Percentiles rank a stretch among this genome's conserved stretches.
These are phyloP conservation scores for Stichodactyla helianthus DNA, from an alignment of 64 coral and sea anemone genomes.

Conservation along the genomic window DNA sequence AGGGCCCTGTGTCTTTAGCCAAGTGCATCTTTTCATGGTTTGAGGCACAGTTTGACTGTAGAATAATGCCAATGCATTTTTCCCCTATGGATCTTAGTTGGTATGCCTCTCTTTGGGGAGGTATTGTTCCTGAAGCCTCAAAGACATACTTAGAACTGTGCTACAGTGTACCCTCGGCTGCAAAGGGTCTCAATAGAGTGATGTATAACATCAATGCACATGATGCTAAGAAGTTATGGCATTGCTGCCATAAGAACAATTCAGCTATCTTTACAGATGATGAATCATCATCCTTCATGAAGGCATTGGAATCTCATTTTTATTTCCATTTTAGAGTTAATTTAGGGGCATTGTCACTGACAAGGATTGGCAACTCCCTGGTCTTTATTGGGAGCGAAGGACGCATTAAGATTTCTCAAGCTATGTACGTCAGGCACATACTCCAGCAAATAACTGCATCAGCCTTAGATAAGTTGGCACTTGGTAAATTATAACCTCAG, in stretches of 20 bases:
- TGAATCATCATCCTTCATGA: constrained; percentile 65
- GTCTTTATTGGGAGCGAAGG: constrained; percentile 74
- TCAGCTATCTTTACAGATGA: constrained; percentile 70
- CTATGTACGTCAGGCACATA: constrained; percentile 52
- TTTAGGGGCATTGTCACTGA: constrained; percentile 51
- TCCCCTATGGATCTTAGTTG: constrained; percentile 66
- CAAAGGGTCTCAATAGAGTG: constrained; percentile 51
- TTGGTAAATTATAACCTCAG: constrained; percentile 31
- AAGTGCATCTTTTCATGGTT: constrained; percentile 55
- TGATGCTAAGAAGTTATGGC: constrained; percentile 67
- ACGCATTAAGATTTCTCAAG: constrained; percentile 66
- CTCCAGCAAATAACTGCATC: constrained; percentile 74
- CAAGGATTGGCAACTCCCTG: constrained; percentile 66
- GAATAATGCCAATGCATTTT: constrained; percentile 62
- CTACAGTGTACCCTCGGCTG: constrained; percentile 49
- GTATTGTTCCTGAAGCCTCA: constrained; percentile 16
- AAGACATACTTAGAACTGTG: constrained; percentile 60
- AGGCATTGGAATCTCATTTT: constrained; percentile 76
- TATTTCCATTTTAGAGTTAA: constrained; percentile 91
- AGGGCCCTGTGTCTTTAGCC: constrained; percentile 42
- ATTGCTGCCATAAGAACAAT: constrained; percentile 37
- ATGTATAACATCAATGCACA: constrained; percentile 51
- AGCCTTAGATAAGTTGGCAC: constrained; percentile 37
- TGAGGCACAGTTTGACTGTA: constrained; percentile 75
- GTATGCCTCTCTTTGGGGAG: constrained; percentile 80